Conservation (phyloP, 2,113 vertebrate species). For the Pardalotus punctatus region DNA sequence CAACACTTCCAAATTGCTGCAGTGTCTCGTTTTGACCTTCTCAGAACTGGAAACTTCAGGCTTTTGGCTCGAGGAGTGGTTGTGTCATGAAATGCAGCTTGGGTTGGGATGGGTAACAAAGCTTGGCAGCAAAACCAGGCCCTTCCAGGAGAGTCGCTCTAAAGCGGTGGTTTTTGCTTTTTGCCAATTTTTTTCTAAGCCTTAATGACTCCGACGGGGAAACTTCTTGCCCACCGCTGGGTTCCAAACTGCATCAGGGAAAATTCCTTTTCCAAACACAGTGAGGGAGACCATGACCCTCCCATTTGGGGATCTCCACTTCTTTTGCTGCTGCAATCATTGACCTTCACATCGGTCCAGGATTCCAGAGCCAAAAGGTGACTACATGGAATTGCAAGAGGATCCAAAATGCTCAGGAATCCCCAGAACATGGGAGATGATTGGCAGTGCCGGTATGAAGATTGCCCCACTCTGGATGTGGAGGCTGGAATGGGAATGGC, state of each 20-base stretch:
- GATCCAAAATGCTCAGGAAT: background rate
- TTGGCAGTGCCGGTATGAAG: background rate
- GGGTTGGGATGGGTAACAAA: background rate
- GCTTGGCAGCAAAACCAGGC: background rate
- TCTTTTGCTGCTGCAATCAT: background rate
- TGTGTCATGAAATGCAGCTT: background rate
- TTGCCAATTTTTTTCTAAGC: background rate
- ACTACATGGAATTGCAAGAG: fast-evolving
- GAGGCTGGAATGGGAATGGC: background rate
- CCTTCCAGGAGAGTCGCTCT: background rate
- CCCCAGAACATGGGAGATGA: background rate
- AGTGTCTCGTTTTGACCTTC: conserved; percentile 1
- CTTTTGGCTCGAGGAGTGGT: background rate
- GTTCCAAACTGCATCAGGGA: background rate
- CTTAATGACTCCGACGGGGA: background rate
- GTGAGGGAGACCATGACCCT: fast-evolving
- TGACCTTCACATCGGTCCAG: background rate
- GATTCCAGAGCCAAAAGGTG: background rate
- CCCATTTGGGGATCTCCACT: background rate
- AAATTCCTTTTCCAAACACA: background rate
- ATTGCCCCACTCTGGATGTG: background rate
- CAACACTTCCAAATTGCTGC: background rate
- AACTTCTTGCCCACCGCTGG: background rate
- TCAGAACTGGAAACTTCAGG: background rate
- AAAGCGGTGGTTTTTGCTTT: background rate